Percentiles rank a stretch among this genome's conserved stretches.
Conservation (phyloP, 2,113 vertebrate genomes). For the Cryptotis parvus region DNA sequence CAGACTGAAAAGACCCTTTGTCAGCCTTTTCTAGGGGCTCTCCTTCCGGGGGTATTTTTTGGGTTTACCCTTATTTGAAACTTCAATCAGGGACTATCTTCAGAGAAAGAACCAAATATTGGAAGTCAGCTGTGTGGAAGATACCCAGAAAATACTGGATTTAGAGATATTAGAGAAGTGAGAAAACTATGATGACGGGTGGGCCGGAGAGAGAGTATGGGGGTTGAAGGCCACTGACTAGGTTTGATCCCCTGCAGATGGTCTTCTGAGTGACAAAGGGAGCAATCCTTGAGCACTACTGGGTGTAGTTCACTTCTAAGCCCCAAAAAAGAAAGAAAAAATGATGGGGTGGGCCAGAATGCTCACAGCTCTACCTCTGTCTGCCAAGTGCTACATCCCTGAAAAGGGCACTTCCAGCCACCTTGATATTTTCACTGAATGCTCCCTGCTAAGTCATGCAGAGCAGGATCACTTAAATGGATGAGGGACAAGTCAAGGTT, state of each 20-base stretch:
- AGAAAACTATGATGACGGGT: background rate
- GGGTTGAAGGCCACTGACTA: background rate
- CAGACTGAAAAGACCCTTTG: background rate
- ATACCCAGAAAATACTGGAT: background rate
- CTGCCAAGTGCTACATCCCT: too few species aligned
- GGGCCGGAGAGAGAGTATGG: background rate
- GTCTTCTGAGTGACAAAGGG: background rate
- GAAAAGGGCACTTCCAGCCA: too few species aligned
- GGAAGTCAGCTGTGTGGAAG: background rate
- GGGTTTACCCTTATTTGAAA: background rate
- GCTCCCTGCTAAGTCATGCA: background rate
- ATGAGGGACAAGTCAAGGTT: slow-evolving; percentile 40
- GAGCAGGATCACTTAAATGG: slow-evolving; percentile 21
- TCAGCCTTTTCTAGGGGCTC: background rate
- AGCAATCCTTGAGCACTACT: background rate
- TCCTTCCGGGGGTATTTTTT: background rate
- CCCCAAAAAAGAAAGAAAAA: too few species aligned
- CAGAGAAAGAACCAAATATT: background rate
- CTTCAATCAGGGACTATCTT: background rate
- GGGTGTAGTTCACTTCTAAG: too few species aligned
- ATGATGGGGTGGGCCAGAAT: too few species aligned
- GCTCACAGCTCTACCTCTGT: too few species aligned
- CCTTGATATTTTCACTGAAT: too few species aligned
- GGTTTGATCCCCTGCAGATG: background rate
- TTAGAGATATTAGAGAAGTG: background rate